Evolutionary conservation across 2,797 vertebrate species (phyloP).

Genomic region (Oreonectes daqikongensis): DNA sequence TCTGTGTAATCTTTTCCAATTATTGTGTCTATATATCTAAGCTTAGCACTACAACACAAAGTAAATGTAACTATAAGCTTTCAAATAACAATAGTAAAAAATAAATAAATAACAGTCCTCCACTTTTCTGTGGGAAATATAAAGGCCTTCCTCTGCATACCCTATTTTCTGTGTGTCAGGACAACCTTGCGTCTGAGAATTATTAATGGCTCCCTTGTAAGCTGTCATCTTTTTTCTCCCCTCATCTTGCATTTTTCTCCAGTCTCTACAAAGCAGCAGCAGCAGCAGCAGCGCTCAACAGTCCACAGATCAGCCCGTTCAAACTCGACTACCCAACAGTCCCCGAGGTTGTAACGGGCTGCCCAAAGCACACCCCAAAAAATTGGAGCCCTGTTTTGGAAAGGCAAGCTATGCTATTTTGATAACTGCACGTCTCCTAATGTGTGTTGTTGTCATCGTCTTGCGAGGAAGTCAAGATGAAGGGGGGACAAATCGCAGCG

Average conservation of each 20-base stretch:
- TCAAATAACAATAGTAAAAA: conserved; percentile 18
- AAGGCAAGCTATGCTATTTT: conserved; percentile 41
- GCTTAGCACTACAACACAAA: background rate
- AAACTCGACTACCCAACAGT: conserved; percentile 55
- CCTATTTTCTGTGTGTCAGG: conserved; percentile 76
- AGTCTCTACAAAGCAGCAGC: conserved; percentile 54
- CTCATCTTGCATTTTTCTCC: conserved; percentile 57
- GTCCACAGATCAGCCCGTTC: conserved; percentile 29
- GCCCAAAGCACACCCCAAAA: conserved; percentile 18
- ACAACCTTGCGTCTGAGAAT: conserved; percentile 78
- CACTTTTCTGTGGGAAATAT: conserved; percentile 74
- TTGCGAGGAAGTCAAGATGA: conserved; percentile 57
- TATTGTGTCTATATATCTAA: background rate
- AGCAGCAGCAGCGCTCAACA: conserved; percentile 52
- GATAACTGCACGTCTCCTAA: conserved; percentile 38
- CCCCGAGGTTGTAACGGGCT: conserved; percentile 60
- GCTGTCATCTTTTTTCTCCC: conserved; percentile 75
- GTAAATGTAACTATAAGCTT: background rate
- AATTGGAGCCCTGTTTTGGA: conserved; percentile 47
- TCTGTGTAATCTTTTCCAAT: background rate
- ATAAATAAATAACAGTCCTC: conserved; percentile 64
- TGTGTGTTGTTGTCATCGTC: conserved; percentile 65
- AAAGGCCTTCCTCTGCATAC: conserved; percentile 73
- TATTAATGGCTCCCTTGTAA: conserved; percentile 82
- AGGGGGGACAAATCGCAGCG: conserved; percentile 81